phyloP scores from a whole-genome alignment of 2,888 invertebrate species.

The Oligia strigilis region DNA sequence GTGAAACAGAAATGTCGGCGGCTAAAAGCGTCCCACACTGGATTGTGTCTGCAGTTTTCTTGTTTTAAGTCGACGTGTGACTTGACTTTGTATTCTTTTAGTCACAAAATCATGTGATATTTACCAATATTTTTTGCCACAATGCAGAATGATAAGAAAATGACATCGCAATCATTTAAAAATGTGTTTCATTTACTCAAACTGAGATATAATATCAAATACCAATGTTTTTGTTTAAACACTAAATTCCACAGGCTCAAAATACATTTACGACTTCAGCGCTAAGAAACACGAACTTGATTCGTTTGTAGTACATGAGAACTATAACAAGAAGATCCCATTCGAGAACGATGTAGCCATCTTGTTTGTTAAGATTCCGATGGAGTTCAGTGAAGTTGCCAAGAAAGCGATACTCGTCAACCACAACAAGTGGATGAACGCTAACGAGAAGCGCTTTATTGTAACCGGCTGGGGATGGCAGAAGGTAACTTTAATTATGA shows the following conservation, averaged over 20 bases:
- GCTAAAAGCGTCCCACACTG: constrained; percentile 16
- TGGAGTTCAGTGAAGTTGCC: constrained; percentile 68
- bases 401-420: constrained; percentile 76
- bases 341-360: constrained; percentile 82
- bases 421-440: constrained; percentile 76
- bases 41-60: constrained; percentile 17
- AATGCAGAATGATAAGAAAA: constrained; percentile 14
- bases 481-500: constrained; percentile 65
- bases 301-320: constrained; percentile 71
- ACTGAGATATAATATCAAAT: not conserved
- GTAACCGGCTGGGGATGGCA: constrained; percentile 84
- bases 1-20: not conserved
- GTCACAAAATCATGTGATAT: constrained; percentile 8
- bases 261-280: constrained; percentile 73
- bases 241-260: constrained; percentile 72
- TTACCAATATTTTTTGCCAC: not conserved
- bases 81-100: constrained; percentile 6
- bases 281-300: constrained; percentile 69
- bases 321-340: constrained; percentile 73
- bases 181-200: not conserved
- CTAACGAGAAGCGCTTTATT: constrained; percentile 67
- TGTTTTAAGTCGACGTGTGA: constrained; percentile 12
- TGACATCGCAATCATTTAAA: not conserved
- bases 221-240: constrained; percentile 3
- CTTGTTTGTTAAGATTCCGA: constrained; percentile 71